Base-by-base conservation (phyloP, 2,113 vertebrate species). In the Oophaga pumilio region DNA sequence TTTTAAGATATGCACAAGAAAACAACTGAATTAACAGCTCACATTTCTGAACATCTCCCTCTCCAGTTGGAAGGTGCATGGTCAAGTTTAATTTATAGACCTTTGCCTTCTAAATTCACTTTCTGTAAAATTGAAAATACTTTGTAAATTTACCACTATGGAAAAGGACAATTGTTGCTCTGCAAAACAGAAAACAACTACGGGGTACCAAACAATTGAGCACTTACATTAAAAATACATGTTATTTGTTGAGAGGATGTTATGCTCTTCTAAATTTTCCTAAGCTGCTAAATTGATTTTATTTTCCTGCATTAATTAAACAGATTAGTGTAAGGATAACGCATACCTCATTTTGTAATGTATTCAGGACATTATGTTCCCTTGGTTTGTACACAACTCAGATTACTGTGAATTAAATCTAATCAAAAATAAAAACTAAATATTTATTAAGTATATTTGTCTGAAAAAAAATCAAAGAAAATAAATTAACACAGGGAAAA, bases 281-380 rank as follows among this genome's bases (percentile, higher is more conserved):
- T 83, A 83, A 88, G 80, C 71, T 84, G 17, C 73, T 77, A 84
- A 88, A 88, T 76, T 88, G 82, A 88, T 88, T 88, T 88, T 88
- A 77, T 88, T 77, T 88, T 77, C n/a, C 43, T 68, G 81, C 69
- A 77, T 84, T 88, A 53, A 88, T 88, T 88, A 84, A 76, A 84
- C 50, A 84, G 87, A 76, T 88, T 88, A 88, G 80, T 88, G 49
- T 88, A 69, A 77, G 81, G 64, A 73, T 84, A 68, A 56, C 68
- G 73, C 76, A 76, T 57, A 66, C 22, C 20, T 83, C 53, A 77
- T 76, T 57, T 88, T 14, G 53, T 77, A 77, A 76, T 56, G 81
- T n/a, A 57, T 52, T 77, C 17, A 52, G 71, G 69, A 76, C n/a
- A 64, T 82, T 20, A 53, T 82, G 79, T 82, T 74, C 49, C 62